Percentiles rank a stretch among this genome's conserved stretches.
These are phyloP conservation scores for Brachyptera risi DNA, from an alignment of 2,888 invertebrate species.

Conservation along the genomic window DNA sequence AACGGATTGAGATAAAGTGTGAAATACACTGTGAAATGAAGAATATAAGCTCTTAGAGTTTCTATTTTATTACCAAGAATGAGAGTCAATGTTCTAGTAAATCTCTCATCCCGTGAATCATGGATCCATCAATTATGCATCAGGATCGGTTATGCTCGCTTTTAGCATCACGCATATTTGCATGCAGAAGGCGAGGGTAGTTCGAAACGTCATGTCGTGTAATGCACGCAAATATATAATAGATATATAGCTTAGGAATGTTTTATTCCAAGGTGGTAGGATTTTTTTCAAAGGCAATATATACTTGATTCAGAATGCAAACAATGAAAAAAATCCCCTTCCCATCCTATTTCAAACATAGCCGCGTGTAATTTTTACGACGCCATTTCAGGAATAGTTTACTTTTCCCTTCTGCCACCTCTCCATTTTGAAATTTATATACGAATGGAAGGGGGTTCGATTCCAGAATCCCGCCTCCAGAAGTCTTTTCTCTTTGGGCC, in stretches of 20 bases:
- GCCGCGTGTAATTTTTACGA: conserved; percentile 20
- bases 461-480: conserved; percentile 28
- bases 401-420: conserved; percentile 19
- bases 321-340: conserved; percentile 18
- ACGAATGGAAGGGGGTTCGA: conserved; percentile 26
- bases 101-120: conserved; percentile 37
- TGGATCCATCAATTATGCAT: conserved; percentile 38
- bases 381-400: conserved; percentile 21
- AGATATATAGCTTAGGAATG: not conserved
- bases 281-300: not conserved
- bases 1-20: too few relatives aligned
- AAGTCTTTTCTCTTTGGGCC: conserved; percentile 24
- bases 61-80: too few relatives aligned
- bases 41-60: too few relatives aligned
- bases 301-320: conserved; percentile 19
- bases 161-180: conserved; percentile 11
- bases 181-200: conserved; percentile 8
- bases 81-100: too few relatives aligned
- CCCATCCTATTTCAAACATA: not conserved
- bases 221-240: not conserved
- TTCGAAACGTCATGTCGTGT: not conserved
- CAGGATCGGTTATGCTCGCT: conserved; percentile 29
- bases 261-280: conserved; percentile 6
- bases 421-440: conserved; percentile 32
- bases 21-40: too few relatives aligned